These are phyloP conservation scores for Spheniscus humboldti DNA, from an alignment of 2,797 vertebrate species.

Conservation along the genomic window DNA sequence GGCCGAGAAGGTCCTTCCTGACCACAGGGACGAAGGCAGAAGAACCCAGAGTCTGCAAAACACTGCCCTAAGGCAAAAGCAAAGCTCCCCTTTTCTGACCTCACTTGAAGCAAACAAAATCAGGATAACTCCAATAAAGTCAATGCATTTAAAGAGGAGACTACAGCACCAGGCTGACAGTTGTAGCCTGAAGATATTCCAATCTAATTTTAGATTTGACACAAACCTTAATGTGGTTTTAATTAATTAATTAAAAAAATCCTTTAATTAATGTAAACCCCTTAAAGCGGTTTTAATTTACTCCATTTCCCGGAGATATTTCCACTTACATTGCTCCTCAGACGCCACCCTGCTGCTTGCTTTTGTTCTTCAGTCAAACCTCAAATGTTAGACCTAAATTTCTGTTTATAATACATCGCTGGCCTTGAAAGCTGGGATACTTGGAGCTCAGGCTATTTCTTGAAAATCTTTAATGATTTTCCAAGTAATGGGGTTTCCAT, in stretches of 20 bases:
- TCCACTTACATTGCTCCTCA: neutral
- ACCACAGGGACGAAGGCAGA: neutral
- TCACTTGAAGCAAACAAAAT: neutral
- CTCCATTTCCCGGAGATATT: neutral
- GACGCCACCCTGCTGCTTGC: neutral
- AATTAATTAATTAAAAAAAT: neutral
- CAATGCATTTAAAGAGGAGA: neutral
- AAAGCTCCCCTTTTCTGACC: neutral
- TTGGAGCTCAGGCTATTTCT: neutral
- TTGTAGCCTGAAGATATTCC: constrained; percentile 22
- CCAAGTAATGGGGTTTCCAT: neutral
- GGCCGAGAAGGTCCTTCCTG: neutral
- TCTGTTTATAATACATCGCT: neutral
- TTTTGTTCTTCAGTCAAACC: neutral
- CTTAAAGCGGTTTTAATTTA: neutral
- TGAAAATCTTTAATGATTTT: neutral
- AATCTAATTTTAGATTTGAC: constrained; percentile 30
- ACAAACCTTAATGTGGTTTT: constrained; percentile 8
- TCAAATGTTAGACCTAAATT: neutral
- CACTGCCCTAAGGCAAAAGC: neutral
- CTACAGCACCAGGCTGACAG: constrained; percentile 1
- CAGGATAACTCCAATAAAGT: neutral
- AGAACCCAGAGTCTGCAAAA: neutral
- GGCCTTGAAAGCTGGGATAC: neutral
- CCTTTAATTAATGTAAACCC: constrained; percentile 11